Evolutionary conservation across 2,888 invertebrate genomes (phyloP).

Genomic region (Heteromyza rotundicornis): DNA sequence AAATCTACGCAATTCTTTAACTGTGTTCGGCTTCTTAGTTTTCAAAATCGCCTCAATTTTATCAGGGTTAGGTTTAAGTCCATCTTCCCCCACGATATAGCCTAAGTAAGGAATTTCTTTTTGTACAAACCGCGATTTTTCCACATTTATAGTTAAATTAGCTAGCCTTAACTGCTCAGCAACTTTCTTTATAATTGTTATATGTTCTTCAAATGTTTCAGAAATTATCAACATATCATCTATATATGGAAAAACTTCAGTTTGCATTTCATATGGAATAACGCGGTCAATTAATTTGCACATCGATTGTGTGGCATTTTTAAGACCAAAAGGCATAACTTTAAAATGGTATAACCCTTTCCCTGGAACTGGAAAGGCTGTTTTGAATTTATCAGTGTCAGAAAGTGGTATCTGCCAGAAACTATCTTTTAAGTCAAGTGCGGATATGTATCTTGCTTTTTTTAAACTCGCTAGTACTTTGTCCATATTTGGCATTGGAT

Average conservation of each 20-base stretch:
- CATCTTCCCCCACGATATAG: slow-evolving; percentile 8
- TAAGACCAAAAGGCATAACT: slow-evolving; percentile 17
- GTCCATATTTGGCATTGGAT: slow-evolving; percentile 11
- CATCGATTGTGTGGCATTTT: slow-evolving; percentile 1
- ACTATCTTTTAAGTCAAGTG: neutral
- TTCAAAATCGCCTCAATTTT: neutral
- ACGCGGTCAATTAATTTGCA: slow-evolving; percentile 30
- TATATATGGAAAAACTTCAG: slow-evolving; percentile 16
- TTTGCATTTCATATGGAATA: slow-evolving; percentile 17
- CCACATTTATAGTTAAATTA: slow-evolving; percentile 15
- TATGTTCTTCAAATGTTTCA: neutral
- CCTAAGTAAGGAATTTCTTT: slow-evolving; percentile 19
- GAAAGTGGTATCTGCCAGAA: slow-evolving; percentile 4
- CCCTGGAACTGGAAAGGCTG: slow-evolving; percentile 13
- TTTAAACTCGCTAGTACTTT: slow-evolving; percentile 11
- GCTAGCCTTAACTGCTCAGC: slow-evolving; percentile 3
- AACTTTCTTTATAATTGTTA: slow-evolving; percentile 6
- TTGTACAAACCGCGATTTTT: slow-evolving; percentile 11
- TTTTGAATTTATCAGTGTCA: neutral
- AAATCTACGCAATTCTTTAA: slow-evolving; percentile 15
- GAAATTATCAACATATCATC: slow-evolving; percentile 17
- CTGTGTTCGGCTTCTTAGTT: slow-evolving; percentile 13
- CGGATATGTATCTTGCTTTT: slow-evolving; percentile 9
- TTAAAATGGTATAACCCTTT: slow-evolving; percentile 4
- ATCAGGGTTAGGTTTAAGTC: neutral